phyloP scores from a whole-genome alignment of 2,888 invertebrate genomes.

The Megaustenia siamemsis region DNA sequence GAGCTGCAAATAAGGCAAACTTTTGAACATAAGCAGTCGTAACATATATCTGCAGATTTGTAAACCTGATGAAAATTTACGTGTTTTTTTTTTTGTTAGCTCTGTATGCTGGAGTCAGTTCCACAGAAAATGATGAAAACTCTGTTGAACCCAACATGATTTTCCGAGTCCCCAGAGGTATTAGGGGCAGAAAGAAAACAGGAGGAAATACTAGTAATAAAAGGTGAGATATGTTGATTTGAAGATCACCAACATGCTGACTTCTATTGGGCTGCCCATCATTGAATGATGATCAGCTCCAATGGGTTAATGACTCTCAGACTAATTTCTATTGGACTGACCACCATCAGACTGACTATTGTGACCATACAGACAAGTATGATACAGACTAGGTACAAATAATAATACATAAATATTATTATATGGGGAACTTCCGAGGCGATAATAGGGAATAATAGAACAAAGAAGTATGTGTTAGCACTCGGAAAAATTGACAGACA shows the following conservation, averaged over 20 bases:
- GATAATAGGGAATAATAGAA: too few species aligned
- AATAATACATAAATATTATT: too few species aligned
- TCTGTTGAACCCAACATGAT: background rate
- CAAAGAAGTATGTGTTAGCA: too few species aligned
- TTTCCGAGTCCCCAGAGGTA: background rate
- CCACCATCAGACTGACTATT: too few species aligned
- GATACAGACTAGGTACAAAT: too few species aligned
- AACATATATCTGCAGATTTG: background rate
- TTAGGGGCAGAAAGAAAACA: background rate
- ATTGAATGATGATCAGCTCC: too few species aligned
- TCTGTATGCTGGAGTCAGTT: background rate
- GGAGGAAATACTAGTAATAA: background rate
- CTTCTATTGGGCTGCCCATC: background rate
- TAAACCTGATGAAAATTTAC: too few species aligned
- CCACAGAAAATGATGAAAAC: background rate
- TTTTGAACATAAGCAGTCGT: background rate
- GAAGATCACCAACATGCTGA: background rate
- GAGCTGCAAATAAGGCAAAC: background rate
- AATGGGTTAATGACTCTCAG: too few species aligned
- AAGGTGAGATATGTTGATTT: background rate
- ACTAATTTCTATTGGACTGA: too few species aligned
- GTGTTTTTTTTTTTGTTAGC: background rate
- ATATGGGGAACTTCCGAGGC: too few species aligned
- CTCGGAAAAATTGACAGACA: too few species aligned
- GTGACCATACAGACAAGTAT: too few species aligned